Evolutionary conservation across 1,140 invertebrate species (phyloP), one percentile per base, ranked within the genome.

Genomic region (Pachyrhynchus sulphureomaculatus): DNA sequence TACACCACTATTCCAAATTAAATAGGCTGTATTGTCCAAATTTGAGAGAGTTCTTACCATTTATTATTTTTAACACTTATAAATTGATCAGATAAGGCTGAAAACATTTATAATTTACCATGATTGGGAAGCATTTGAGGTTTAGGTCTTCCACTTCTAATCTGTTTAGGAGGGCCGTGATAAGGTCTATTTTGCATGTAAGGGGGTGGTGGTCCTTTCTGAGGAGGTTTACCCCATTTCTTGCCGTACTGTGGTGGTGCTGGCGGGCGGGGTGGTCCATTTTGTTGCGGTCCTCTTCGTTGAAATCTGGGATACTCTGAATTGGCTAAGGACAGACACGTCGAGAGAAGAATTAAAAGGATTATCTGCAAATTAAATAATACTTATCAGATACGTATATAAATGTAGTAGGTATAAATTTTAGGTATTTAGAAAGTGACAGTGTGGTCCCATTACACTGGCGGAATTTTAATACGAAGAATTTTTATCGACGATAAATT

Each of bases 201-300:
- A 4, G 44, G 41, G 10, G 39, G 39, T 2, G 26, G 39, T 4
- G 34, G 9, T 4, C 33, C 9, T 32, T 42, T 56, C 29, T 53
- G 45, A 10, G 62, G 62, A 4, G 55, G 59, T 13, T 66, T 61
- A 18, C 65, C 55, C 67, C 67, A 68, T 64, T 69, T 71, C 29
- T 71, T 71, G 2, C 51, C 24, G 45, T 60, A 68, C 13, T 65
- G 64, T 36, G 62, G 51, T 1, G 41, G 58, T 2, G 62, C 45
- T 34, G 67, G 62, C n/a, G 54, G 42, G 12, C 48, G 51, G 6
- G 41, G 44, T 29, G 62, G 62, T 33, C 62, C 64, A 13, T 33
- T 55, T 24, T 39, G 55, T 26, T 52, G 56, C 12, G 65, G 60
- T 24, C 61, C 64, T 29, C 68, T 57, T 24, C 47, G 20, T 34